Base-by-base conservation (phyloP, 2,797 vertebrate genomes). In the Tokudaia tokunoshimensis region DNA sequence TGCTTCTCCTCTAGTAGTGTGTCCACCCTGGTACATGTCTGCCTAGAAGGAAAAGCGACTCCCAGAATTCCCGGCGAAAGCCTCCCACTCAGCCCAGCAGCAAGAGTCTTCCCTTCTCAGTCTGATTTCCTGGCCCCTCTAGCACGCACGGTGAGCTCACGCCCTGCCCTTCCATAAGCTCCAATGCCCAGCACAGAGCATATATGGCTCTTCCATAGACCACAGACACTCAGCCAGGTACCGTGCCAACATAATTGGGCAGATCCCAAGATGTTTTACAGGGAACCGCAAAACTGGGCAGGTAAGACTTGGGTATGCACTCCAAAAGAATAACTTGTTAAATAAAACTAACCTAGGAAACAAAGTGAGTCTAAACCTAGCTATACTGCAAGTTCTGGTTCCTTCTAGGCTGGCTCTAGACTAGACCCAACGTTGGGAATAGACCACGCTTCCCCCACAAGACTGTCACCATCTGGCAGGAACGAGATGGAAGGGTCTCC, bases 311-410 rank as follows among this genome's bases (percentile, higher is more conserved):
- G 57, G 10, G 1, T 63, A 79, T 70, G 52, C 72, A 86, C 14
- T 41, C 13, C 5, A 63, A 44, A 8, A 0, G 1, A 19, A 26
- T 76, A 9, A 67, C 29, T 84, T 17, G 50, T 91, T 92, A 47
- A 59, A 65, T 47, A 76, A 88, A 89, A 94, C 11, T 31, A 96
- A 44, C 87, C 70, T 14, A 17, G 92, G 78, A 89, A 93, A 65
- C 82, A 83, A 89, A 87, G 59, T 7, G 26, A 63, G 72, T 55
- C 57, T 29, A n/a, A 15, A 13, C 4, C 4, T 59, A n/a, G 31
- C 41, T 41, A 29, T 26, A 11, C 61, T 0, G 0, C 9, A 31
- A 31, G 44, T 5, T 31, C 2, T 3, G 22, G 41, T n/a, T 34
- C 17, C 57, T 41, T 83, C 3, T 0, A 12, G n/a, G 19, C 67